A percentile compares a stretch with the other conserved stretches of the same genome.
Evolutionary conservation across 2,113 vertebrate genomes (phyloP).

Genomic region (Nycticebus coucang): DNA sequence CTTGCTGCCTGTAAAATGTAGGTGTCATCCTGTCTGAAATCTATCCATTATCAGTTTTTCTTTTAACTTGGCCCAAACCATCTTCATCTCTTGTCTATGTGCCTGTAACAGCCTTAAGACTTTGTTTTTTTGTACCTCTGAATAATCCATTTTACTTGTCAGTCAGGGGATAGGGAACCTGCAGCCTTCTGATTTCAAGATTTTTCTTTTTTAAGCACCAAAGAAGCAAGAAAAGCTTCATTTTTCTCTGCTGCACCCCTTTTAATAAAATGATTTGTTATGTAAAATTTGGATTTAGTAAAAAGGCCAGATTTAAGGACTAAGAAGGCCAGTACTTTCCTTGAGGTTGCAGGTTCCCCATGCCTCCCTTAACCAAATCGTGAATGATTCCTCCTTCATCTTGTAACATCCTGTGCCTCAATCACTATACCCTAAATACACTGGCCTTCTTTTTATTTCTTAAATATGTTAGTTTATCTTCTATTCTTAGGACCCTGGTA

Average conservation of each 20-base stretch:
- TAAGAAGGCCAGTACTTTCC: no score
- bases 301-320: no score
- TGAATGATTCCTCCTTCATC: background rate
- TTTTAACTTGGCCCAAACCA: background rate
- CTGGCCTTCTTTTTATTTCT: background rate
- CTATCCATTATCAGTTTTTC: rapidly evolving
- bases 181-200: background rate
- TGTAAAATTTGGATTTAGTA: no score
- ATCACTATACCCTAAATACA: background rate
- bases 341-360: no score
- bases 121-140: background rate
- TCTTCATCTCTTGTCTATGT: background rate
- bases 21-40: background rate
- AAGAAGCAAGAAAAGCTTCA: no score
- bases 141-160: background rate
- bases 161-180: no score
- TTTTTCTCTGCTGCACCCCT: no score
- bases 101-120: background rate
- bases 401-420: background rate
- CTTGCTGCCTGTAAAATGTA: background rate
- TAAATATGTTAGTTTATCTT: background rate
- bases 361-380: background rate
- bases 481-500: background rate
- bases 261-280: no score
- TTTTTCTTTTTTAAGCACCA: background rate